Base-by-base conservation (phyloP, 2,113 vertebrate species). In the Eretmochelys imbricata region DNA sequence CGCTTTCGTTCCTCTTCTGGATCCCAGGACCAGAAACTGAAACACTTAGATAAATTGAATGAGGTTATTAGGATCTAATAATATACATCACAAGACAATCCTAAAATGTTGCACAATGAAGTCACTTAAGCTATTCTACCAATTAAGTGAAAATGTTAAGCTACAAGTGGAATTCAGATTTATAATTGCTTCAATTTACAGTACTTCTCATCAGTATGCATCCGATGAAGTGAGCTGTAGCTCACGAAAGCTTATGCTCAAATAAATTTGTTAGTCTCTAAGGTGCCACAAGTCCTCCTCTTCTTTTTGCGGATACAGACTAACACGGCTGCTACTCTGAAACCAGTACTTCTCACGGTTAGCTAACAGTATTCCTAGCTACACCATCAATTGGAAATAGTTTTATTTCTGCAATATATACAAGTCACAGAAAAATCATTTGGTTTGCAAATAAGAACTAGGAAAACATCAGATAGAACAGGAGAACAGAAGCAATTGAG, bases 1-100 rank as follows among this genome's bases (percentile, higher is more conserved):
- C 99, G 98, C 97, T 98, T 99, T 96, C 99, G 99, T 96, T 99
- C 99, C 98, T 99, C 99, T 97, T 99, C 99, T 6, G 99, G 99
- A 98, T 99, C 99, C 99, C 99, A 99, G 31, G 99, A 98, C 99
- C 99, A 99, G 98, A 98, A 98, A 97, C 99, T 99, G 95, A 97
- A 98, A 98, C 98, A 99, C 98, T 98, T 98, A 97, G 69, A 5
- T 97, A 98, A 98, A 38, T 65, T 93, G 91, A 97, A 84, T 3
- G 89, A 94, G 85, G 79, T 42, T n/a, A 49, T 98, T 94, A 98
- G 96, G 93, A 75, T 24, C 54, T 53, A 95, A 83, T n/a, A 75
- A 65, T 7, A 2, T 51, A 69, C 42, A 89, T 84, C 57, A 91
- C 31, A 55, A 24, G 35, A 54, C 87, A 55, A 65, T 29, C 53